Conservation (phyloP, 2,888 invertebrate species). For the Diabrotica balteata region DNA sequence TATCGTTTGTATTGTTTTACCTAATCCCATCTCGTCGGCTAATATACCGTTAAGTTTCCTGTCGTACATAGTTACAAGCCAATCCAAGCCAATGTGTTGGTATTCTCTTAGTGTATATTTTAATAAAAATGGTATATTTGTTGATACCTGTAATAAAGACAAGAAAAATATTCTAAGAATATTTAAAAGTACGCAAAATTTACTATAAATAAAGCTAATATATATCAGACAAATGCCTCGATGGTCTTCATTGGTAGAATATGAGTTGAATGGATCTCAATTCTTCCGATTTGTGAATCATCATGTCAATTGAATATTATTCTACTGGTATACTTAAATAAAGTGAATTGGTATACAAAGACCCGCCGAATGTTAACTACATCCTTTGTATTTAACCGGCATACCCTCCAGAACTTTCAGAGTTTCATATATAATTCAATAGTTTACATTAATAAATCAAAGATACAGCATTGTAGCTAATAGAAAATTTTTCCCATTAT, state of each 20-base stretch:
- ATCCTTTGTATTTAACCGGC: no score
- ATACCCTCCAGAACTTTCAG: no score
- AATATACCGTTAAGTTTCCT: constrained; percentile 94
- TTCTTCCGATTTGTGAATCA: constrained; percentile 42
- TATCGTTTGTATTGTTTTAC: constrained; percentile 97
- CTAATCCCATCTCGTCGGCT: constrained; percentile 97
- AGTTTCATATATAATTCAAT: no score
- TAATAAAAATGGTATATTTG: constrained; percentile 90
- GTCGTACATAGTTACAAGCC: constrained; percentile 96
- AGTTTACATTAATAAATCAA: no score
- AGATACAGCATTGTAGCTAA: no score
- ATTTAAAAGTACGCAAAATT: neutral
- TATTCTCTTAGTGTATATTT: constrained; percentile 92
- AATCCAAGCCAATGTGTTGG: constrained; percentile 96
- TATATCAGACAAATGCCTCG: constrained; percentile 53
- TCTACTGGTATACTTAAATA: no score
- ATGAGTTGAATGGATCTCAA: constrained; percentile 51
- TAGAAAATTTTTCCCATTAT: no score
- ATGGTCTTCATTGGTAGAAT: constrained; percentile 42
- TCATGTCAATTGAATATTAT: constrained; percentile 18
- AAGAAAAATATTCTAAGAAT: neutral
- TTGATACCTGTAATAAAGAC: constrained; percentile 71
- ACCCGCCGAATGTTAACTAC: no score
- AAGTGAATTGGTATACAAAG: no score
- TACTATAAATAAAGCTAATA: neutral